A percentile compares a stretch with the other conserved stretches of the same genome.
These are phyloP conservation scores for Pseudolycoriella hygida DNA, from an alignment of 2,888 invertebrate species.

Conservation along the genomic window DNA sequence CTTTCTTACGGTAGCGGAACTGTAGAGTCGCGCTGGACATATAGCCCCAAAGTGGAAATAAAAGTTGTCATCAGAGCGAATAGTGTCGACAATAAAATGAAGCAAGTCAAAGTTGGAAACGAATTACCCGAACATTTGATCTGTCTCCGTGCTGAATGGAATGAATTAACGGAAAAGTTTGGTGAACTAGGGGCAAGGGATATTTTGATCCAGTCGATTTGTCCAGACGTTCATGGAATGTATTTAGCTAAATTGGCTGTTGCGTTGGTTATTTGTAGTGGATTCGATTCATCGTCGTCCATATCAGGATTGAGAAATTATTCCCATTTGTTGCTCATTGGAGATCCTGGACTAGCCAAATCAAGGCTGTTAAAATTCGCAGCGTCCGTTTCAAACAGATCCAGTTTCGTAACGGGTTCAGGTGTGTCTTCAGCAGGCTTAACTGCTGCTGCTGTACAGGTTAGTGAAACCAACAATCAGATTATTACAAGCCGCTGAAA, in stretches of 20 bases:
- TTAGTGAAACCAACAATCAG: slow-evolving; percentile 22
- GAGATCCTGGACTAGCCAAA: slow-evolving; percentile 81
- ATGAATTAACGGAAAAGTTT: slow-evolving; percentile 31
- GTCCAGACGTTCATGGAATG: slow-evolving; percentile 74
- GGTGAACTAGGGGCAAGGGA: slow-evolving; percentile 57
- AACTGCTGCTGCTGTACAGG: slow-evolving; percentile 73
- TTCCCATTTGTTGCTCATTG: slow-evolving; percentile 69
- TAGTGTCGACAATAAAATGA: slow-evolving; percentile 42
- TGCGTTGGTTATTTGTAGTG: slow-evolving; percentile 39
- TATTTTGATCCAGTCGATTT: slow-evolving; percentile 59
- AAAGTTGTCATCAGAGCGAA: slow-evolving; percentile 22
- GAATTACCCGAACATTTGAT: slow-evolving; percentile 40
- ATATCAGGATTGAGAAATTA: slow-evolving; percentile 45
- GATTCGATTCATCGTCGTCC: slow-evolving; percentile 9
- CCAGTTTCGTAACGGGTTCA: slow-evolving; percentile 71
- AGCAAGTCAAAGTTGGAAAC: slow-evolving; percentile 14
- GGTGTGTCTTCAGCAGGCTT: slow-evolving; percentile 77
- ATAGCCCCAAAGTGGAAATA: not conserved
- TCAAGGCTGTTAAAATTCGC: slow-evolving; percentile 66
- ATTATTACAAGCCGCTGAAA: not conserved
- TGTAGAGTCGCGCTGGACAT: slow-evolving; percentile 55
- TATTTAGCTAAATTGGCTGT: slow-evolving; percentile 75
- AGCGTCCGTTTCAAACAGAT: slow-evolving; percentile 31
- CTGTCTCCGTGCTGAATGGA: slow-evolving; percentile 10
- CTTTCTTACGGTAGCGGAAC: slow-evolving; percentile 46